Percentiles rank a stretch among this genome's conserved stretches.
Evolutionary conservation across 2,888 invertebrate genomes (phyloP).

Genomic region (Candidula unifasciata): DNA sequence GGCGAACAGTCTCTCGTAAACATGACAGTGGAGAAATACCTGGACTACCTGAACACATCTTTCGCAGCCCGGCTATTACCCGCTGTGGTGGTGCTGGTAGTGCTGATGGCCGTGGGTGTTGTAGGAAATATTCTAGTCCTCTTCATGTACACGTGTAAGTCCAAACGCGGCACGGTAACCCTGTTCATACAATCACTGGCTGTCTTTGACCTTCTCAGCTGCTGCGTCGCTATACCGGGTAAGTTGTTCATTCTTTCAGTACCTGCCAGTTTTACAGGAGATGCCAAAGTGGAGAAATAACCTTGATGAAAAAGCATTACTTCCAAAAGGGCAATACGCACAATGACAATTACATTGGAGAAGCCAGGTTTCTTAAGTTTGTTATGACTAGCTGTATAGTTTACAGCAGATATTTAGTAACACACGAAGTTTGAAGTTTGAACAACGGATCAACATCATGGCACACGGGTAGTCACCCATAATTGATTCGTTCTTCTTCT

Average conservation of each 20-base stretch:
- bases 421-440: too few relatives aligned
- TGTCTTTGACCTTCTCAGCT: conserved; percentile 54
- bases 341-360: too few relatives aligned
- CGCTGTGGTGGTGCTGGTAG: conserved; percentile 46
- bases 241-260: conserved; percentile 9
- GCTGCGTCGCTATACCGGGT: conserved; percentile 54
- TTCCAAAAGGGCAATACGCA: too few relatives aligned
- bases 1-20: not conserved
- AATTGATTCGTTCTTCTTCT: too few relatives aligned
- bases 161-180: conserved; percentile 46
- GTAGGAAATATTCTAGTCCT: conserved; percentile 51
- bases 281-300: too few relatives aligned
- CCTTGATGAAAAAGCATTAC: too few relatives aligned
- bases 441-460: too few relatives aligned
- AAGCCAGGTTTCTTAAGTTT: too few relatives aligned
- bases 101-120: conserved; percentile 48
- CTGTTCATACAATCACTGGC: conserved; percentile 54
- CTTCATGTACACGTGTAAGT: conserved; percentile 50
- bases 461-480: too few relatives aligned
- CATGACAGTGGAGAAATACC: conserved; percentile 40
- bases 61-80: conserved; percentile 46
- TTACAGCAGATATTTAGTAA: too few relatives aligned
- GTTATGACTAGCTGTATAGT: too few relatives aligned
- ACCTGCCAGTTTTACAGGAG: too few relatives aligned
- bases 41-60: conserved; percentile 36